Evolutionary conservation across 1,140 invertebrate species (phyloP).

Genomic region (Zaprionus tsacasi): DNA sequence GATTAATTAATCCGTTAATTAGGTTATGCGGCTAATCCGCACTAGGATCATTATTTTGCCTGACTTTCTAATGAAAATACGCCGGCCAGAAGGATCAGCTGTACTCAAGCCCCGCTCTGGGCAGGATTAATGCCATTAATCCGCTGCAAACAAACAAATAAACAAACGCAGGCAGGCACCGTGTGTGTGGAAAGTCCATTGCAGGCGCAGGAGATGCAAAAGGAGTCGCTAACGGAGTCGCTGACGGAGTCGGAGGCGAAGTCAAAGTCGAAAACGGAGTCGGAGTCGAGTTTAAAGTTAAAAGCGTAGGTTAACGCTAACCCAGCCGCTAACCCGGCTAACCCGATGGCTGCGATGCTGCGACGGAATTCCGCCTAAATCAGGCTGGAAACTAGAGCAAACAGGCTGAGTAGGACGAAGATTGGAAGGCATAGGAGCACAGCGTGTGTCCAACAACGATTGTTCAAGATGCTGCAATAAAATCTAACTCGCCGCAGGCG

Average conservation of each 20-base stretch:
- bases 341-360: conserved; percentile 2
- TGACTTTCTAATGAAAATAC: conserved; percentile 73
- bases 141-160: conserved; percentile 65
- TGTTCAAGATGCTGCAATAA: conserved; percentile 83
- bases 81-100: conserved; percentile 2
- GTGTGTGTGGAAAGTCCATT: conserved; percentile 38
- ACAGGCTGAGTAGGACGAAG: background rate
- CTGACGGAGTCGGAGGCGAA: conserved; percentile 4
- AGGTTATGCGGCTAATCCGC: conserved; percentile 64
- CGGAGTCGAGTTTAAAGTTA: conserved; percentile 29
- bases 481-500: conserved; percentile 71
- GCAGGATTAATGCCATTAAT: conserved; percentile 40
- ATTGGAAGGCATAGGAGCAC: conserved; percentile 25
- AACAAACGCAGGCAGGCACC: conserved; percentile 39
- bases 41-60: conserved; percentile 57
- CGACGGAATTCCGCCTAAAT: conserved; percentile 53
- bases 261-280: conserved; percentile 15
- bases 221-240: conserved; percentile 17
- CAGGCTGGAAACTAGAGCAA: conserved; percentile 40
- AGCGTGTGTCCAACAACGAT: conserved; percentile 63
- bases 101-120: conserved; percentile 40
- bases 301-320: conserved; percentile 37
- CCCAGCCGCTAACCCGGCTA: conserved; percentile 43
- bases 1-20: conserved; percentile 43
- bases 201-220: background rate